phyloP scores from a whole-genome alignment of 2,888 invertebrate genomes.

The Crocallis elinguaria region DNA sequence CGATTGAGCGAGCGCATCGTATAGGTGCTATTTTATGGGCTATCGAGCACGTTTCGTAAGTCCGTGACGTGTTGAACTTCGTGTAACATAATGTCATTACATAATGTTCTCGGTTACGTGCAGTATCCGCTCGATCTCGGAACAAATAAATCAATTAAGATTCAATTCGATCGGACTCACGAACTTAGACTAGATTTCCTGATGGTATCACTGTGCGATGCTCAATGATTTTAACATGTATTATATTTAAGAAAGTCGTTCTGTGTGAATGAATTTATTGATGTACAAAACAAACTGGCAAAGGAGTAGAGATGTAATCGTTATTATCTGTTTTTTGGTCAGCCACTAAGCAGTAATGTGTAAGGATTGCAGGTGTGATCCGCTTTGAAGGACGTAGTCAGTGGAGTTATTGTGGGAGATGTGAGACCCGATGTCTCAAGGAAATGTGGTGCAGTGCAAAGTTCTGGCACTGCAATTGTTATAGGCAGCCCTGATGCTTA shows the following conservation, averaged over 20 bases:
- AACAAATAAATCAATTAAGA: constrained; percentile 39
- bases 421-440: too few species aligned
- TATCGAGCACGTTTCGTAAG: constrained; percentile 35
- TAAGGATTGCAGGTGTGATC: too few species aligned
- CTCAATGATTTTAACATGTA: constrained; percentile 12
- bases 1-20: constrained; percentile 29
- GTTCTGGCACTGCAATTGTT: too few species aligned
- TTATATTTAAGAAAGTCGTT: neutral
- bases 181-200: constrained; percentile 26
- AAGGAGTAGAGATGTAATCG: too few species aligned
- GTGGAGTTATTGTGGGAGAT: too few species aligned
- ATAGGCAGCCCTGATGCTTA: too few species aligned
- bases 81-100: constrained; percentile 24
- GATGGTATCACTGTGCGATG: constrained; percentile 16
- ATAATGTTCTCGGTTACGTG: constrained; percentile 28
- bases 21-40: constrained; percentile 39
- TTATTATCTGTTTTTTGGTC: too few species aligned
- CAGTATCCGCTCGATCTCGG: constrained; percentile 34
- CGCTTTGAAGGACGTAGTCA: too few species aligned
- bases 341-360: too few species aligned
- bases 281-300: too few species aligned
- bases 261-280: neutral
- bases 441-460: too few species aligned
- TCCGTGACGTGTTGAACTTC: constrained; percentile 22
- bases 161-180: constrained; percentile 32